These are phyloP conservation scores for Halcyon smyrnensis DNA, from an alignment of 2,797 vertebrate species.

Conservation along the genomic window DNA sequence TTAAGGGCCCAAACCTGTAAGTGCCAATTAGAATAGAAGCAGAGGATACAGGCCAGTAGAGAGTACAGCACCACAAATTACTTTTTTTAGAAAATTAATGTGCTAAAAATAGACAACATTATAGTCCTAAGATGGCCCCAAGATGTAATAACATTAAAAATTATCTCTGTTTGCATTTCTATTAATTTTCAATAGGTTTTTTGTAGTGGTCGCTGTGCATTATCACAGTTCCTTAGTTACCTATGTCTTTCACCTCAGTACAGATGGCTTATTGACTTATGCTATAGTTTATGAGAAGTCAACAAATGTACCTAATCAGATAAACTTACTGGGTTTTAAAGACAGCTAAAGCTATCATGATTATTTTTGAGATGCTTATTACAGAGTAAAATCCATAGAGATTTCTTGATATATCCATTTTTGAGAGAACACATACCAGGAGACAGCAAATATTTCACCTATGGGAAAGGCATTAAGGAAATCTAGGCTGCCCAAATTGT, in stretches of 20 bases:
- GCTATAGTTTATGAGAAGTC: background rate
- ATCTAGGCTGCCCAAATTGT: background rate
- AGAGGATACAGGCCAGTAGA: constrained; percentile 18
- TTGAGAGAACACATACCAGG: background rate
- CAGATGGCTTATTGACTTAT: background rate
- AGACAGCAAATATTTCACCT: background rate
- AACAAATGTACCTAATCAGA: background rate
- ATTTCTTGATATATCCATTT: background rate
- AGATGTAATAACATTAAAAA: background rate
- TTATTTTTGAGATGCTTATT: background rate
- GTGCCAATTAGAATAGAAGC: constrained; percentile 39
- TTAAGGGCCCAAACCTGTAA: constrained; percentile 35
- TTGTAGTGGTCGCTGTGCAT: background rate
- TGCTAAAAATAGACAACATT: background rate
- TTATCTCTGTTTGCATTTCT: background rate
- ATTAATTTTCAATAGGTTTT: background rate
- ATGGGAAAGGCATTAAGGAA: background rate
- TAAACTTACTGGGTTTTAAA: background rate
- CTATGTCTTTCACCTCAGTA: background rate
- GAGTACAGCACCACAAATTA: background rate
- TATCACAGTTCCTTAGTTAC: background rate
- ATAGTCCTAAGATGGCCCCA: background rate
- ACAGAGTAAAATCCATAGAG: background rate
- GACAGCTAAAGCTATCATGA: background rate
- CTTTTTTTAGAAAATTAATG: background rate